phyloP scores from a whole-genome alignment of 2,888 invertebrate genomes.

The Tiliacea aurago region DNA sequence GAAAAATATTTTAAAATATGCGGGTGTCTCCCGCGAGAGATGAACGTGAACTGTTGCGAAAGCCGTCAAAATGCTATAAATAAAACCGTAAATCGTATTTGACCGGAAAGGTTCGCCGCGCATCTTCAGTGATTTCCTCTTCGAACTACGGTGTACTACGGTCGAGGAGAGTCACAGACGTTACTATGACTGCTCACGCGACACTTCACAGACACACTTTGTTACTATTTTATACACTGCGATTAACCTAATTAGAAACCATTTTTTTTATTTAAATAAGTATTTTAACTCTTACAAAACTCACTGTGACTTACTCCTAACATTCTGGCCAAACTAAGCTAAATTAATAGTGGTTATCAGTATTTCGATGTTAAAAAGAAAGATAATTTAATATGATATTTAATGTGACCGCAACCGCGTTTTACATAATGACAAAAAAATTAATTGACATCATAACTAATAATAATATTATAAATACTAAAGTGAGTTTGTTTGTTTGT shows the following conservation, averaged over 20 bases:
- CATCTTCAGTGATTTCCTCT: slow-evolving; percentile 61
- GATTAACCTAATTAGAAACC: background rate
- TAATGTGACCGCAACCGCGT: slow-evolving; percentile 14
- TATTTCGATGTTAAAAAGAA: slow-evolving; percentile 1
- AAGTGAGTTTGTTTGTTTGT: no score
- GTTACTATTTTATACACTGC: background rate
- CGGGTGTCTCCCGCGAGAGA: slow-evolving; percentile 74
- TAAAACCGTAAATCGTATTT: slow-evolving; percentile 58
- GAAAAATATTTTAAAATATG: slow-evolving; percentile 34
- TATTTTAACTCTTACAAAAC: background rate
- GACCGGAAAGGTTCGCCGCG: slow-evolving; percentile 53
- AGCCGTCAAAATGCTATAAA: slow-evolving; percentile 71
- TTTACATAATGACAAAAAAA: background rate
- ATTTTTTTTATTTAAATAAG: no score
- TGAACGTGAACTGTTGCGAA: slow-evolving; percentile 79
- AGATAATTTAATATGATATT: slow-evolving; percentile 16
- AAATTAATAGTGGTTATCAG: background rate
- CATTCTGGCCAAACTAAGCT: background rate
- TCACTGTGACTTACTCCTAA: slow-evolving; percentile 7
- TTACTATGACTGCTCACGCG: background rate
- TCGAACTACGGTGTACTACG: slow-evolving; percentile 15
- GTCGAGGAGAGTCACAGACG: background rate
- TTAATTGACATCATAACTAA: background rate
- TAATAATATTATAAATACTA: no score
- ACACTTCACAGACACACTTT: slow-evolving; percentile 6